A percentile compares a stretch with the other conserved stretches of the same genome.
These are phyloP conservation scores for Sandelia bainsii DNA, from an alignment of 2,797 vertebrate species.

Conservation along the genomic window DNA sequence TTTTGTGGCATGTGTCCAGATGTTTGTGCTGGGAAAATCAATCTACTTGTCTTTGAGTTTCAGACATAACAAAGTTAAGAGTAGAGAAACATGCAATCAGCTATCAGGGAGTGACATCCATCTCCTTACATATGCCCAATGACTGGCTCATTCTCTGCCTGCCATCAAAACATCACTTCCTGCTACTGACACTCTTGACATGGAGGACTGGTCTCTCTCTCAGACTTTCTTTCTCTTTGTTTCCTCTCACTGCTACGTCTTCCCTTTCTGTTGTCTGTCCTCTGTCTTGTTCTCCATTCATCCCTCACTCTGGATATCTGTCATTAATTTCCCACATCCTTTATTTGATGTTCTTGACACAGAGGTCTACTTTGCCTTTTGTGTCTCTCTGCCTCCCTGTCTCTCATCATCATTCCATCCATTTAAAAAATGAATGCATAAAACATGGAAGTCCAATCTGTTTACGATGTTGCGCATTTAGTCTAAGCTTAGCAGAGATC, in stretches of 20 bases:
- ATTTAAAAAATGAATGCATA: constrained; percentile 32
- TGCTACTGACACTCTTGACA: constrained; percentile 31
- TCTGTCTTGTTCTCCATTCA: constrained; percentile 20
- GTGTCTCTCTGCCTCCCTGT: constrained; percentile 30
- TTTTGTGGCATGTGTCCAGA: background rate
- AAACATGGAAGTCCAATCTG: constrained; percentile 25
- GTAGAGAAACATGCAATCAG: constrained; percentile 7
- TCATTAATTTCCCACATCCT: constrained; percentile 38
- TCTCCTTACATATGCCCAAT: constrained; percentile 11
- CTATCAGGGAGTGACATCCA: constrained; percentile 17
- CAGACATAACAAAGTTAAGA: constrained; percentile 7
- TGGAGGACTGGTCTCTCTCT: constrained; percentile 38
- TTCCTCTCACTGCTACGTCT: constrained; percentile 27
- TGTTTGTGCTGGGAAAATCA: constrained; percentile 24
- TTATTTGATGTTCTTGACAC: constrained; percentile 46
- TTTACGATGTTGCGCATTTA: constrained; percentile 10
- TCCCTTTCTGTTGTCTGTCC: constrained; percentile 23
- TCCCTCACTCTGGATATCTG: constrained; percentile 38
- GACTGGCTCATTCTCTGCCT: constrained; percentile 10
- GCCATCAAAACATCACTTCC: constrained; percentile 44
- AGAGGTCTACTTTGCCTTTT: constrained; percentile 39
- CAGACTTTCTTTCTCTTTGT: constrained; percentile 28
- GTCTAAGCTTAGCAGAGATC: constrained; percentile 22
- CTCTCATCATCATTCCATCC: constrained; percentile 34
- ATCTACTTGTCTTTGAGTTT: constrained; percentile 3